Evolutionary conservation across 2,797 vertebrate genomes (phyloP).

Genomic region (Macropus fuliginosus): DNA sequence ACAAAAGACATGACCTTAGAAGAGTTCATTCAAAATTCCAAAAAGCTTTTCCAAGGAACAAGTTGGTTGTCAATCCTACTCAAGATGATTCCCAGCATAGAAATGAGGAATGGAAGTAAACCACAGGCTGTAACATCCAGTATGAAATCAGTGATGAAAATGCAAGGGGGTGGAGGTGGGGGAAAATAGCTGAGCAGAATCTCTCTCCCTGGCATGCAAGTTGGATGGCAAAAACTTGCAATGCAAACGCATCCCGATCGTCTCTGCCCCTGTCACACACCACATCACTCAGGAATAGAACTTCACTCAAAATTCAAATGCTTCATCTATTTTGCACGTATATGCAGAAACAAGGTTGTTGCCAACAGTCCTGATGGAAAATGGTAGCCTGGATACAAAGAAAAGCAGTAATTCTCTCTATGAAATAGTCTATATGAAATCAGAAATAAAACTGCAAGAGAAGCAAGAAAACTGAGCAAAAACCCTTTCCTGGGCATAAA

Average conservation of each 20-base stretch:
- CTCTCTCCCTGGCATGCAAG: conserved; percentile 9
- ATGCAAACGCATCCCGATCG: not conserved
- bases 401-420: conserved; percentile 55
- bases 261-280: conserved; percentile 50
- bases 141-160: conserved; percentile 47
- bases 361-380: conserved; percentile 53
- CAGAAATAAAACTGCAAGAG: conserved; percentile 76
- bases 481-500: conserved; percentile 76
- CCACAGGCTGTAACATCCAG: not conserved
- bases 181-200: not conserved
- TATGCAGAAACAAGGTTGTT: conserved; percentile 62
- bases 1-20: not conserved
- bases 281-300: conserved; percentile 46
- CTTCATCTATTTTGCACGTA: conserved; percentile 32
- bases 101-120: conserved; percentile 9
- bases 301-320: conserved; percentile 40
- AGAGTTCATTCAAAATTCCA: not conserved
- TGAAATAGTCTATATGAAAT: conserved; percentile 66
- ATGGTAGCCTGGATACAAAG: conserved; percentile 62
- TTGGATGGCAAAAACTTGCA: not conserved
- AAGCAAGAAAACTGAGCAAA: conserved; percentile 69
- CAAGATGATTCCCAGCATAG: conserved; percentile 59
- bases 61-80: not conserved
- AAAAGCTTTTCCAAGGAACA: not conserved
- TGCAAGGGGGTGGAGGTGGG: not conserved